phyloP scores from a whole-genome alignment of 2,113 vertebrate genomes.

The Raja brachyura region DNA sequence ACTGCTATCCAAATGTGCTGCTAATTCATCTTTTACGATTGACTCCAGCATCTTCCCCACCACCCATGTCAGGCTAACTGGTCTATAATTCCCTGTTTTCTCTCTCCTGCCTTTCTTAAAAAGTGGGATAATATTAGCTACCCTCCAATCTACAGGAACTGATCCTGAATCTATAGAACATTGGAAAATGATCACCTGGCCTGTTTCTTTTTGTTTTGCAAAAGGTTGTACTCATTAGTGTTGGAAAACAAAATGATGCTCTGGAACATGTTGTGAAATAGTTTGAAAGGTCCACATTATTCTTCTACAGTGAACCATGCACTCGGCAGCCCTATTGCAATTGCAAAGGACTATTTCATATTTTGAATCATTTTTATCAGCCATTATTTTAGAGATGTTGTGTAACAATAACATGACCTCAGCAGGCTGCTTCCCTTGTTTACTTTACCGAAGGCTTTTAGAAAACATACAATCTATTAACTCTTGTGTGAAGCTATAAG shows the following conservation, averaged over 20 bases:
- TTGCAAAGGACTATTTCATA: neutral
- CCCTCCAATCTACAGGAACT: no score
- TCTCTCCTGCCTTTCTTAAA: no score
- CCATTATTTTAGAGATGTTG: neutral
- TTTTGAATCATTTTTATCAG: neutral
- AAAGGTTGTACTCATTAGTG: neutral
- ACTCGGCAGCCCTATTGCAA: neutral
- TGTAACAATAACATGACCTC: neutral
- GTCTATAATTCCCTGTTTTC: no score
- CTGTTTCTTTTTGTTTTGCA: neutral
- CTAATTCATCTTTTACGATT: no score
- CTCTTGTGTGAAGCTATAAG: neutral
- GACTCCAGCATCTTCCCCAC: no score
- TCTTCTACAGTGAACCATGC: neutral
- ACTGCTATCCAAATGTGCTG: no score
- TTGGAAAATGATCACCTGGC: no score
- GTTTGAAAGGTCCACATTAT: neutral
- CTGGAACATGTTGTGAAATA: neutral
- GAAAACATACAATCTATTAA: neutral
- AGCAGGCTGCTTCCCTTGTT: neutral
- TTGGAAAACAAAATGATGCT: neutral
- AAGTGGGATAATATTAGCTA: no score
- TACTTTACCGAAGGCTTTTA: conserved; percentile 10
- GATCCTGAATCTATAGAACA: no score
- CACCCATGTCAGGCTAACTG: no score